Conservation (phyloP, 2,888 invertebrate genomes). For the Gymnoscelis rufifasciata region DNA sequence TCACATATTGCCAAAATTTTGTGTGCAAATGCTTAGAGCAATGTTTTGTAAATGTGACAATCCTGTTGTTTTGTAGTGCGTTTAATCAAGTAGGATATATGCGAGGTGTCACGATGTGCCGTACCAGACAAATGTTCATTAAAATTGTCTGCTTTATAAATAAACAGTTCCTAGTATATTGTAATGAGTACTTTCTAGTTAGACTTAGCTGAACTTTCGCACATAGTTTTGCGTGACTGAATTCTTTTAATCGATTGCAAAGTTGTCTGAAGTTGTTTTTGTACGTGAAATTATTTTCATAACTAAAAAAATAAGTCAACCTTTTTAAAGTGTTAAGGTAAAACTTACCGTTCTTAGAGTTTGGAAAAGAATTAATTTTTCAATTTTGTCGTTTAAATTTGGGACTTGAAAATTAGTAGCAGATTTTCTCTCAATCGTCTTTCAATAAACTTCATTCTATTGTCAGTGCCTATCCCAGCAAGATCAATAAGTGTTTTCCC, state of each 20-base stretch:
- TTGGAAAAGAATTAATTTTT: too few species aligned
- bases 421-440: too few species aligned
- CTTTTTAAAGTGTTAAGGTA: too few species aligned
- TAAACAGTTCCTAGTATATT: constrained; percentile 47
- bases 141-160: constrained; percentile 45
- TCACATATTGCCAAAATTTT: constrained; percentile 19
- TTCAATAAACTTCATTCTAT: too few species aligned
- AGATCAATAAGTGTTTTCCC: constrained; percentile 2
- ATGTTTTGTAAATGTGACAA: constrained; percentile 41
- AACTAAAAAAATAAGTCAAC: too few species aligned
- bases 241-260: constrained; percentile 9
- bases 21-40: constrained; percentile 7
- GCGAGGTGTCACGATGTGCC: constrained; percentile 40
- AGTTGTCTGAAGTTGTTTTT: not conserved
- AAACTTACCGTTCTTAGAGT: too few species aligned
- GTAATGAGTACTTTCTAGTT: constrained; percentile 28
- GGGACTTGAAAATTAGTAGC: too few species aligned
- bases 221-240: constrained; percentile 21
- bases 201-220: constrained; percentile 24
- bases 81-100: constrained; percentile 38
- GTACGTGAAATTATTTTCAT: too few species aligned
- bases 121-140: constrained; percentile 45
- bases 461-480: not conserved
- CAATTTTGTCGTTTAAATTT: too few species aligned
- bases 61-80: constrained; percentile 35